Base-by-base conservation (phyloP, 2,888 invertebrate genomes). In the Baronia brevicornis region DNA sequence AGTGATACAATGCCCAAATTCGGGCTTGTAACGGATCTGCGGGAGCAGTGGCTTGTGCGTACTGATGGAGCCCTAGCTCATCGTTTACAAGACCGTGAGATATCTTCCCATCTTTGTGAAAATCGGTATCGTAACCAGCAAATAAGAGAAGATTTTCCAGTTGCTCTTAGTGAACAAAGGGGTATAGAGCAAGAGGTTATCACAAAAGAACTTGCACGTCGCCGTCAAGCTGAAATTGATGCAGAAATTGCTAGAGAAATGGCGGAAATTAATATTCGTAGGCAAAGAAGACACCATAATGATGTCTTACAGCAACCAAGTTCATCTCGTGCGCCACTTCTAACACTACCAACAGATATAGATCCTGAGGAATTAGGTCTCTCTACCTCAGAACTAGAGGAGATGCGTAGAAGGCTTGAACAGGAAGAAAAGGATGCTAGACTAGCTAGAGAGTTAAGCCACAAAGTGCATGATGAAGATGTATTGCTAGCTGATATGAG, bases 1-100 rank as follows among this genome's bases (percentile, higher is more conserved):
- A 73, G 66, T 38, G 82, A 79, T 39, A 82, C 84, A 17, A 74
- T 84, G 82, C 84, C 84, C 4, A 84, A 84, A 55, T 60, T 78
- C 29, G 84, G 84, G 38, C 84, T 72, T 40, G 84, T 84, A 43
- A 82, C 78, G 9, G 84, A 80, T 36, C 54, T 84, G 22, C 68
- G 82, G 15, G 79, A 84, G 53, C 82, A 84, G 56, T 84, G 84
- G 84, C 52, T 84, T 35, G 82, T 84, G 45, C 68, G 82, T 1
- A 48, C 84, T 1, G 84, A 84, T 43, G 84, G 82, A 0, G 84
- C 82, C 13, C 63, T 84, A 22, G 84, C 84, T 3, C 78, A 84
- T 44, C 70, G 77, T 2, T 55, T 85, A 22, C 84, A 85, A 44
- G 84, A 85, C 51, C 72, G 82, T 2, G 84, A 85, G 51, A 84